Base-by-base conservation (phyloP, 2,797 vertebrate species). In the Discoglossus pictus region DNA sequence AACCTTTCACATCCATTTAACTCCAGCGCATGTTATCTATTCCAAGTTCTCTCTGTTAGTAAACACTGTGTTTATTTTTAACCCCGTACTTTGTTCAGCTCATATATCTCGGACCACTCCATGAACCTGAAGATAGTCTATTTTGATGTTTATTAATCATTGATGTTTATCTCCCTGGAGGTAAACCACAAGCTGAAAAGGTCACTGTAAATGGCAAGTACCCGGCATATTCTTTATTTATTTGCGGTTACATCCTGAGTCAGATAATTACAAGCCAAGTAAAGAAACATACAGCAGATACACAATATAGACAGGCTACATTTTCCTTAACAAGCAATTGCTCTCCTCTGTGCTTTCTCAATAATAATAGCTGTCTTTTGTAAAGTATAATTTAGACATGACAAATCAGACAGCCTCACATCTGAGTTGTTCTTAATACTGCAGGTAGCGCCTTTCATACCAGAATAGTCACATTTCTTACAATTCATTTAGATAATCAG, bases 401-500 rank as follows among this genome's bases (percentile, higher is more conserved):
- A 51, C 47, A 52, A 40, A 27, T 51, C 21, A 52, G n/a, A 18
- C 44, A 43, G 35, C 16, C 2, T 11, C 24, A 15, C 36, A 36
- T 35, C 18, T 44, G 24, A 54, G 35, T 35, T 23, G 24, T 44
- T 17, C 36, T 42, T 34, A 35, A 48, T 53, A 25, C 25, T 25
- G n/a, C 25, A 64, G 50, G 38, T 54, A 53, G 12, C 21, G 7
- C 9, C 6, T 47, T 47, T 61, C 23, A 18, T 44, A 47, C 16
- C 9, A 42, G 34, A 64, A 31, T 52, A 31, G 21, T 74, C 74
- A 72, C 53, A 72, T 11, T 25, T 9, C 64, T 55, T 77, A 52
- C 50, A 52, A 71, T 71, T 76, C 62, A 74, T 40, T 70, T 39
- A 73, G 15, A 60, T 78, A 77, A 80, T 75, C 76, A 80, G 70